phyloP scores from a whole-genome alignment of 2,888 invertebrate genomes.

The Trachelus troglodyta region DNA sequence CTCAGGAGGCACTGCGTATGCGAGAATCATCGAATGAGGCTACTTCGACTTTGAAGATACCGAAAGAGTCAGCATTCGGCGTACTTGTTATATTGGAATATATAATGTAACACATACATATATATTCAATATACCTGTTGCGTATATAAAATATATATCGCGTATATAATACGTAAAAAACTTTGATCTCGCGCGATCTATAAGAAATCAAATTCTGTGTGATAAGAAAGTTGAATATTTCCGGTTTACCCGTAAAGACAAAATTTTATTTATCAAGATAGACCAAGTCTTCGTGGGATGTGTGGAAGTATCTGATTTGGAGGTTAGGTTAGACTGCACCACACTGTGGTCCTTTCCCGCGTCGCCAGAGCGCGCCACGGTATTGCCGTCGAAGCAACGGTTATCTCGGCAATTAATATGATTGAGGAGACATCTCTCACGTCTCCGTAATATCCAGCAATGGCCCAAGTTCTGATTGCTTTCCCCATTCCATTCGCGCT shows the following conservation, averaged over 20 bases:
- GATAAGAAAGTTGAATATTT: background rate
- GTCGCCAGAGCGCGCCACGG: constrained; percentile 21
- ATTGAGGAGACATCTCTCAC: constrained; percentile 66
- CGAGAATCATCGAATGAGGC: no score
- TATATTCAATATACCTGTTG: background rate
- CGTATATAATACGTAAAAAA: no score
- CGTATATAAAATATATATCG: no score
- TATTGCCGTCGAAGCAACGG: constrained; percentile 59
- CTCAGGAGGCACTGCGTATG: no score
- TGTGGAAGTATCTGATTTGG: background rate
- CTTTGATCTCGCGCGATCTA: no score
- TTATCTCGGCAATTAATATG: constrained; percentile 66
- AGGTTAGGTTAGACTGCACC: constrained; percentile 8
- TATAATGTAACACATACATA: background rate
- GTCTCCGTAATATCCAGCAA: constrained; percentile 66
- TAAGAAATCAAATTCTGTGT: no score
- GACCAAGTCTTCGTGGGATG: background rate
- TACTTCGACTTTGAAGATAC: no score
- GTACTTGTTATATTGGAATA: background rate
- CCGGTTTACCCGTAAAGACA: background rate
- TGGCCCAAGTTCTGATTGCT: constrained; percentile 67
- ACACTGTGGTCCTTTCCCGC: background rate
- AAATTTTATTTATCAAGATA: no score
- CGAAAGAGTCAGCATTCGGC: background rate
- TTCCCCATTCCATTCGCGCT: constrained; percentile 53